Base-by-base conservation (phyloP, 2,113 vertebrate genomes). In the Myrmecophaga tridactyla region DNA sequence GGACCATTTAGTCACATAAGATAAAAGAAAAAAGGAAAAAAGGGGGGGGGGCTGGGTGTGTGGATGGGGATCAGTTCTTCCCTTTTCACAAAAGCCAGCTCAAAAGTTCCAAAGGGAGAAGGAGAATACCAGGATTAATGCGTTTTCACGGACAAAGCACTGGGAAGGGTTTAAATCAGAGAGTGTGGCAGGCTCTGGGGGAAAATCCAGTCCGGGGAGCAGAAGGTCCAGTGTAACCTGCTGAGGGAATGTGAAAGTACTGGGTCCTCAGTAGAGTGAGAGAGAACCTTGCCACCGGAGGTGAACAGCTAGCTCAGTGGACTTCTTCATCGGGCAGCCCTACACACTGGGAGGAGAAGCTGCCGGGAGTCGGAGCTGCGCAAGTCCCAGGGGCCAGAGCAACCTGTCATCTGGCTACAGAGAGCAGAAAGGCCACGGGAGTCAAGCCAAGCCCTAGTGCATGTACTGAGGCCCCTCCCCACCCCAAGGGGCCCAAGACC, bases 401-500 rank as follows among this genome's bases (percentile, higher is more conserved):
- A 20, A 36, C 31, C 62, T 53, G 31, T 34, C 7, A 58, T 58
- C 56, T 36, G 0, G 56, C 15, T 43, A 7, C 23, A 82, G 72
- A 88, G 21, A 36, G 13, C 31, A 58, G 69, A 92, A 25, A 58
- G 48, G 9, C 46, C 62, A 39, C 34, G 29, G n/a, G 23, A 6
- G 29, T 65, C 63, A 25, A 2, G 9, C 8, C 3, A 31, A 53
- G 12, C 17, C 43, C 41, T 34, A 0, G 2, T 9, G 11, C 17
- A 1, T 13, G 34, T 6, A 41, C 62, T 43, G 56, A n/a, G 7
- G 14, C 2, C 29, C 12, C 25, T 34, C 14, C 31, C 4, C 13
- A 8, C 1, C 23, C 29, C 1, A 4, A 27, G 21, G 85, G 58
- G 36, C 21, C 56, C 70, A 86, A 12, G 18, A 48, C 11, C 27